phyloP scores from a whole-genome alignment of 2,113 vertebrate genomes.

The Perognathus longimembris region DNA sequence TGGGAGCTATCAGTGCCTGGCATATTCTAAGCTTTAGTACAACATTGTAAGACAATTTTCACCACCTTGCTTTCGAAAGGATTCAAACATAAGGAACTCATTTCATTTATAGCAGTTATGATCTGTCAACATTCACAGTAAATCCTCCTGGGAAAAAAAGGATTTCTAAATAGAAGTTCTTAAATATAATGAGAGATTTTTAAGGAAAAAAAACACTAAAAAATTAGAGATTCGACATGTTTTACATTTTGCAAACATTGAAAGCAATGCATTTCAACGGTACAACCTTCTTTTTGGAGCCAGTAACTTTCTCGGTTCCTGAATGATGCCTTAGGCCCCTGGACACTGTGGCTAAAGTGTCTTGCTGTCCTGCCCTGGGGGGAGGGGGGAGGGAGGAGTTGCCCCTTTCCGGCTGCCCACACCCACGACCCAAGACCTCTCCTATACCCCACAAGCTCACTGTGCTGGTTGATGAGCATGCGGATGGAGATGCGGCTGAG shows the following conservation, averaged over 20 bases:
- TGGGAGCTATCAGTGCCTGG: too few species aligned
- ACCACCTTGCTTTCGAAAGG: neutral
- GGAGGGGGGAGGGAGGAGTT: neutral
- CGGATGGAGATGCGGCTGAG: conserved; percentile 98
- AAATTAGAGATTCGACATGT: neutral
- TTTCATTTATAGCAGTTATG: neutral
- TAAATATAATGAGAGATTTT: neutral
- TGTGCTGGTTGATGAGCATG: conserved; percentile 98
- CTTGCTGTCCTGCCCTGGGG: too few species aligned
- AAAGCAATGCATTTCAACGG: neutral
- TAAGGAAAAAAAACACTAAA: neutral
- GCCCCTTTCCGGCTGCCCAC: neutral
- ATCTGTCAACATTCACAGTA: neutral
- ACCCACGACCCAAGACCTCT: fast-evolving
- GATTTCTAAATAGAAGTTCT: neutral
- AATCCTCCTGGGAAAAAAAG: neutral
- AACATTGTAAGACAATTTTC: neutral
- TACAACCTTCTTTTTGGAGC: neutral
- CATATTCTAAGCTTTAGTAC: neutral
- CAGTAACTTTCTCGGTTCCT: neutral
- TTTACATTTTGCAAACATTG: neutral
- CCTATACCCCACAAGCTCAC: conserved; percentile 76
- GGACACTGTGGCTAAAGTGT: neutral
- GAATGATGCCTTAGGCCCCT: neutral
- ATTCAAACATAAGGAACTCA: neutral